A percentile compares a stretch with the other conserved stretches of the same genome.
These are phyloP conservation scores for Bryconaethiops microstoma DNA, from an alignment of 2,797 vertebrate genomes.

Conservation along the genomic window DNA sequence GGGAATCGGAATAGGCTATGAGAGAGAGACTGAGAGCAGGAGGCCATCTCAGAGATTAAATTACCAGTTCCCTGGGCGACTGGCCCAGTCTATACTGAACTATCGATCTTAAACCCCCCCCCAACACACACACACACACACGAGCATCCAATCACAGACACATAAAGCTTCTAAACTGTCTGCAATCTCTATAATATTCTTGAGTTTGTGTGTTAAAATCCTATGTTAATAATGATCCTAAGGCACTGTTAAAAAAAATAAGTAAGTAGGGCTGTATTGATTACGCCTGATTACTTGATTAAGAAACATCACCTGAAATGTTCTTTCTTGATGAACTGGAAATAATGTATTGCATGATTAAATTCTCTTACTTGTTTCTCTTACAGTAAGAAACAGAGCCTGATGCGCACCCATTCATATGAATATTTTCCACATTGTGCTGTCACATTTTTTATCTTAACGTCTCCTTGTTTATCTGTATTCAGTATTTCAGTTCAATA, in stretches of 20 bases:
- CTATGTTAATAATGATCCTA: background rate
- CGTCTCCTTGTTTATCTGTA: too few relatives aligned
- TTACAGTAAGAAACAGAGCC: too few relatives aligned
- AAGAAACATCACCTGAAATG: background rate
- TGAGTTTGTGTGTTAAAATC: background rate
- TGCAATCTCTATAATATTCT: background rate
- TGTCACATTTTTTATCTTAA: too few relatives aligned
- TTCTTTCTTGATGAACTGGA: too few relatives aligned
- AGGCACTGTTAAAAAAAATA: background rate
- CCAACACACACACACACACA: background rate
- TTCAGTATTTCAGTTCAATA: too few relatives aligned
- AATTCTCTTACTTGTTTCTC: too few relatives aligned
- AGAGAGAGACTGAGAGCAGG: conserved; percentile 11
- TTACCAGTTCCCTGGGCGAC: conserved; percentile 47
- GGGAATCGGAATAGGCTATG: background rate
- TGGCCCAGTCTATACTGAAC: conserved; percentile 45
- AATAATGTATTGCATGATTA: too few relatives aligned
- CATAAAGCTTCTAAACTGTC: background rate
- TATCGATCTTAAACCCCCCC: conserved; percentile 32
- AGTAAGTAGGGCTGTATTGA: too few relatives aligned
- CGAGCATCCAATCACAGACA: conserved; percentile 15
- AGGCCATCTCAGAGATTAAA: conserved; percentile 54
- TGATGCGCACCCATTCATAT: too few relatives aligned
- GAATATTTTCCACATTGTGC: too few relatives aligned
- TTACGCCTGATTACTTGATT: background rate